A percentile compares a stretch with the other conserved stretches of the same genome.
These are phyloP conservation scores for Chamaetylas fuelleborni DNA, from an alignment of 2,113 vertebrate species.

Conservation along the genomic window DNA sequence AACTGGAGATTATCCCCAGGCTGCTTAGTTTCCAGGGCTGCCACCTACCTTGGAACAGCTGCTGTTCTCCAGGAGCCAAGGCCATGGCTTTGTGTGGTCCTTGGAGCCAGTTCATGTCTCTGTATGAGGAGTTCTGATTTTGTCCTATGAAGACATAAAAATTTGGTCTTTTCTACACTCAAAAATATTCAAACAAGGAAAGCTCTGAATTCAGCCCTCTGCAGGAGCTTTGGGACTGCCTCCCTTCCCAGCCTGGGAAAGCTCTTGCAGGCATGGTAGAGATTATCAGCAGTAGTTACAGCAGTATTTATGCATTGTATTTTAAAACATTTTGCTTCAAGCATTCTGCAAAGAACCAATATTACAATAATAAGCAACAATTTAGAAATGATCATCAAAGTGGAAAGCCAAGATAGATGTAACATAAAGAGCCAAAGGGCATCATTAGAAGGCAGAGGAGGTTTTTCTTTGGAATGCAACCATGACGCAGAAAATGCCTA, in stretches of 20 bases:
- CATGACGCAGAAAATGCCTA: not conserved
- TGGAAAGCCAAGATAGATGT: conserved; percentile 24
- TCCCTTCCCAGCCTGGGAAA: not conserved
- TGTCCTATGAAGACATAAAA: not conserved
- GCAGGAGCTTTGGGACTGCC: not conserved
- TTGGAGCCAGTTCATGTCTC: not conserved
- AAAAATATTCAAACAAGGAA: not conserved
- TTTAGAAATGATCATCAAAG: conserved; percentile 29
- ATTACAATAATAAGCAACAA: conserved; percentile 34
- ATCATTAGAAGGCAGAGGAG: not conserved
- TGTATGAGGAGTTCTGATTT: not conserved
- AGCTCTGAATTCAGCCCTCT: not conserved
- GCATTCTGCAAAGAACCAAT: not conserved
- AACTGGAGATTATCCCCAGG: not conserved
- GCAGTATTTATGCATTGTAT: not conserved
- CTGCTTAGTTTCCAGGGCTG: not conserved
- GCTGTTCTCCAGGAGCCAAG: not conserved
- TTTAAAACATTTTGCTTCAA: conserved; percentile 23
- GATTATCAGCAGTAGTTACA: not conserved
- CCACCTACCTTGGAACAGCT: not conserved
- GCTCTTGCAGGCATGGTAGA: not conserved
- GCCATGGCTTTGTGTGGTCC: not conserved
- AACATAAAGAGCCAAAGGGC: conserved; percentile 24
- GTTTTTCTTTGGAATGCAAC: not conserved
- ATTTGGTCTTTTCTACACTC: not conserved